Base-by-base conservation (phyloP, 2,888 invertebrate genomes). In the Tuta absoluta region DNA sequence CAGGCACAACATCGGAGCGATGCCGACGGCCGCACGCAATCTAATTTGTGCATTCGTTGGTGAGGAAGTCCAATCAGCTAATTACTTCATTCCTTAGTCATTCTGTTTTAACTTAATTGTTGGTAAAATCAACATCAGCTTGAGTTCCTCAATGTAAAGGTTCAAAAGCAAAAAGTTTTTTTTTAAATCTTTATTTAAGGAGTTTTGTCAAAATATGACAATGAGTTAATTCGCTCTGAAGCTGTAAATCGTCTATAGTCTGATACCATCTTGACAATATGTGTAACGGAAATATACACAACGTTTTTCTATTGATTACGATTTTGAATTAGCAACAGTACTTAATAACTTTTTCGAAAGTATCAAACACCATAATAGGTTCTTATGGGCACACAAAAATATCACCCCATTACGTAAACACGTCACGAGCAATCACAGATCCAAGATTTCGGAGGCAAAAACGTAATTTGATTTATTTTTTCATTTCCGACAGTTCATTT, bases 401-500 rank as follows among this genome's bases (percentile, higher is more conserved):
- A 70, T 69, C 70, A 68, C 66, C 69, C 67, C 64, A 70, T 68
- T 72, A 70, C 67, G 68, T 67, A 71, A 75, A 67, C 68, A 66
- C 64, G 65, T 62, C 66, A 63, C 70, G 71, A 74, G 62, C 70
- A 70, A 74, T 69, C 72, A 71, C 69, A 69, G 67, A 70, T 69
- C 74, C 76, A 76, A 69, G 69, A 74, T 76, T 79, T 78, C 74
- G 71, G 72, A 78, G 72, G 72, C 70, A 70, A 70, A 75, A 72
- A 73, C 72, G 72, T 77, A 78, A 82, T 80, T 80, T 80, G 80
- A 80, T 82, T 82, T 78, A 79, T 80, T 76, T 78, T 76, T 80
- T 79, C 77, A 82, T 84, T 85, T 85, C 85, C 85, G 80, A 73
- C 76, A 75, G 75, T 78, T 80, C 76, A 79, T 81, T 82, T 78